Base-by-base conservation (phyloP, 2,888 invertebrate genomes). In the Seira musarum region DNA sequence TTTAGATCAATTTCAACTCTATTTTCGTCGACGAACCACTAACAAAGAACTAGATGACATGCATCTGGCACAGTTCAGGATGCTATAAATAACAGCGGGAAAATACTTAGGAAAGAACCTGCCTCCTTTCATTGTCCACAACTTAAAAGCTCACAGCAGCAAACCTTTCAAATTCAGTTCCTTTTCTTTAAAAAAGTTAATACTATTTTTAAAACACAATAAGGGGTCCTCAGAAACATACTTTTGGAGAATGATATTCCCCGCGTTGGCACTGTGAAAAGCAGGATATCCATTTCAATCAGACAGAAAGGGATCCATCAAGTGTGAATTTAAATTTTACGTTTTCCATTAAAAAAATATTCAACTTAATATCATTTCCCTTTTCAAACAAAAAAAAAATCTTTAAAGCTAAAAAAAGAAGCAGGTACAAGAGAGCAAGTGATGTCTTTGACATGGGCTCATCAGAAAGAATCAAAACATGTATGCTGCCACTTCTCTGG, bases 181-280 rank as follows among this genome's bases (percentile, higher is more conserved):
- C 49, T 49, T 49, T 49, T 49, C 49, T 49, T 13, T n/a, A 49
- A 49, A 49, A 49, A 49, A 30, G 2, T 2, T 49, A 49, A 49
- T 49, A 49, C 30, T 30, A 30, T 30, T 30, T 77, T 70, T 71
- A 61, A 66, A 25, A 71, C 77, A 78, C 77, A 71, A 78, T 71
- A 66, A 71, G 77, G 77, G 77, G 77, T 65, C 77, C 15, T 49
- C 49, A 49, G 15, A 49, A 49, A 49, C 49, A 49, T 49, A 49
- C 49, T 13, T 49, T n/a, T 49, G 2, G 49, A n/a, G 49, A 49
- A 49, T 49, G 49, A 49, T 13, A 49, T 30, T 30, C 30, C 30
- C 30, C 30, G 30, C 30, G 8, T 30, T 30, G 8, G 30, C 30
- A 30, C 30, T 30, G 3, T 49, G 49, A 8, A 15, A 49, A 15